Conservation (phyloP, 2,113 vertebrate genomes). For the Chrysemys picta region DNA sequence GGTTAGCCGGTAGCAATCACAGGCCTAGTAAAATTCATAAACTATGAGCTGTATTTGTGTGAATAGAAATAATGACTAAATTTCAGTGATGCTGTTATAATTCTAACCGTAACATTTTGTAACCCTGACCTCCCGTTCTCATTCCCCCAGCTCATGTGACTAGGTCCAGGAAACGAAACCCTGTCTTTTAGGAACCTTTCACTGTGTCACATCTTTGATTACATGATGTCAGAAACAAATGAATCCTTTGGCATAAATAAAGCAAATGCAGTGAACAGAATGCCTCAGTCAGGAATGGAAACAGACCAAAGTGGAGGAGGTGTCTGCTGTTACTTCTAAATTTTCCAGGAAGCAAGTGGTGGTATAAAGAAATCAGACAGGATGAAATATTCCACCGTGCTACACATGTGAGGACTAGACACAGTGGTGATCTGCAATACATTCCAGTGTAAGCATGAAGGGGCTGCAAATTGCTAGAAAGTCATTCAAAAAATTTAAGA, state of each 20-base stretch:
- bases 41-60: not conserved
- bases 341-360: not conserved
- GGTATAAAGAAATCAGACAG: not conserved
- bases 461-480: too few relatives aligned
- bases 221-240: not conserved
- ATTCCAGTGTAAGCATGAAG: too few relatives aligned
- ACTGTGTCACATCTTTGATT: not conserved
- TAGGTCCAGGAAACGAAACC: not conserved
- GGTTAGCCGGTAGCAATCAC: not conserved
- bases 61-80: not conserved
- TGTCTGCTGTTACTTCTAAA: too few relatives aligned
- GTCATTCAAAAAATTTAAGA: too few relatives aligned
- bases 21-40: not conserved
- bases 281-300: not conserved
- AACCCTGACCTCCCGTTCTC: not conserved
- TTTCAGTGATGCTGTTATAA: not conserved
- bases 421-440: not conserved
- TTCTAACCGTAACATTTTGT: not conserved
- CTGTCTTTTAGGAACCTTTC: not conserved
- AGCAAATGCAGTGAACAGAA: not conserved
- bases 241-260: not conserved
- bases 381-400: not conserved
- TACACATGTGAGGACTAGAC: not conserved
- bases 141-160: accelerated
- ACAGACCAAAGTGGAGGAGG: not conserved